A percentile compares a stretch with the other conserved stretches of the same genome.
Evolutionary conservation across 2,797 vertebrate genomes (phyloP).

Genomic region (Chanos chanos): DNA sequence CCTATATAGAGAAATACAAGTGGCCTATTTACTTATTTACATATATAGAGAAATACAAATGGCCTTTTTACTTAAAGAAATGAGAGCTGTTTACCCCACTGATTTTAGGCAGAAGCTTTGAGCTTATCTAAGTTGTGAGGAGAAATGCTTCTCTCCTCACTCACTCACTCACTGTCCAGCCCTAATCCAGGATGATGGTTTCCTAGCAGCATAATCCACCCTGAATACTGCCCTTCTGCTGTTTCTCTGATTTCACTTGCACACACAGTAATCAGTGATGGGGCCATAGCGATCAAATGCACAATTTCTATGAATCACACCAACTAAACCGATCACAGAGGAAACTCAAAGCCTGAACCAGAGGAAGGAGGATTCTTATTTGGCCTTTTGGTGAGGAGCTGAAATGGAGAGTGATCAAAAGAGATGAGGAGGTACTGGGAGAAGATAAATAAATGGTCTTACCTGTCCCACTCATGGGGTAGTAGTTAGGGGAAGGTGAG

Average conservation of each 20-base stretch:
- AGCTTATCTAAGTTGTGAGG: not conserved
- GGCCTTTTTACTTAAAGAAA: too few species aligned
- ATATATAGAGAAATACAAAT: too few species aligned
- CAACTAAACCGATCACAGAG: not conserved
- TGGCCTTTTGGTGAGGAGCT: not conserved
- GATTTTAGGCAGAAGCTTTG: conserved; percentile 57
- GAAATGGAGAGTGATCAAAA: conserved; percentile 2
- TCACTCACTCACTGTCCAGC: conserved; percentile 45
- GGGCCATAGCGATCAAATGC: not conserved
- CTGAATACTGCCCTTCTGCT: conserved; percentile 61
- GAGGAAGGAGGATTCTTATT: not conserved
- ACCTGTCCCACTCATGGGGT: conserved; percentile 89
- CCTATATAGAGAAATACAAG: too few species aligned
- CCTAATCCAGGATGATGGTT: conserved; percentile 68
- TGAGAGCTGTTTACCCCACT: too few species aligned
- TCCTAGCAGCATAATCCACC: conserved; percentile 71
- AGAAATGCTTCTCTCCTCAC: conserved; percentile 44
- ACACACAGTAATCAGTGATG: not conserved
- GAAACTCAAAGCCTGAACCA: not conserved
- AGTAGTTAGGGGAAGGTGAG: conserved; percentile 85
- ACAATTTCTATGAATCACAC: too few species aligned
- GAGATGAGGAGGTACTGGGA: too few species aligned
- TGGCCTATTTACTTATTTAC: too few species aligned
- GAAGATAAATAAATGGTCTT: conserved; percentile 60
- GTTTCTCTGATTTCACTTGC: not conserved